These are phyloP conservation scores for Manacus vitellinus DNA, from an alignment of 2,113 vertebrate species.

Conservation along the genomic window DNA sequence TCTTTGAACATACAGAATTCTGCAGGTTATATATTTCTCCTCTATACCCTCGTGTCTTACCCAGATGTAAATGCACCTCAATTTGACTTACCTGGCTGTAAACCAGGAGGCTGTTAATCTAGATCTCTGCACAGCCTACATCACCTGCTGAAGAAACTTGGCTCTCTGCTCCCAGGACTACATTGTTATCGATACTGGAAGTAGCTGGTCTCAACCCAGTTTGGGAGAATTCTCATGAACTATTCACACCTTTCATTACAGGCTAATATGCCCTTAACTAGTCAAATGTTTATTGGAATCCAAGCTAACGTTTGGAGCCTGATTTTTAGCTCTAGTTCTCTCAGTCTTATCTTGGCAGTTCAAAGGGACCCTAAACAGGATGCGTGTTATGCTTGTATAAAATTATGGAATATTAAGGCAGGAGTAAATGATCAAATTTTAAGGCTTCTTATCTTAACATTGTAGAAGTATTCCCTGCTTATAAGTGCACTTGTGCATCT, in stretches of 20 bases:
- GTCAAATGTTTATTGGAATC: neutral
- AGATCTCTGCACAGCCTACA: neutral
- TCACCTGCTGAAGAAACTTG: neutral
- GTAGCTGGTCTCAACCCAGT: neutral
- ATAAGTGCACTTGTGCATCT: neutral
- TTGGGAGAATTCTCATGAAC: neutral
- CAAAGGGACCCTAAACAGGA: neutral
- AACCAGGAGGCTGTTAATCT: neutral
- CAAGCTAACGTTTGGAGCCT: neutral
- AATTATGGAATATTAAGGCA: neutral
- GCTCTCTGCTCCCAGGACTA: fast-evolving
- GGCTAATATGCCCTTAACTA: neutral
- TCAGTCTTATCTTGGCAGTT: neutral
- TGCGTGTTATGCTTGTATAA: fast-evolving
- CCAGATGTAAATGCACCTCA: neutral
- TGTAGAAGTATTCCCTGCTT: neutral
- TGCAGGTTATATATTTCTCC: neutral
- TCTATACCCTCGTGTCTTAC: neutral
- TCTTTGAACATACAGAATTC: neutral
- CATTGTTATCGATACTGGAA: neutral
- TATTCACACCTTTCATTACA: neutral
- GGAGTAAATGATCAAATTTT: neutral
- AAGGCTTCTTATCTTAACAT: neutral
- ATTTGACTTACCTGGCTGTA: neutral
- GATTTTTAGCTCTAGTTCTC: neutral